These are phyloP conservation scores for Caenorhabditis sp. DNA, from an alignment of 2,888 invertebrate genomes.

Conservation along the genomic window DNA sequence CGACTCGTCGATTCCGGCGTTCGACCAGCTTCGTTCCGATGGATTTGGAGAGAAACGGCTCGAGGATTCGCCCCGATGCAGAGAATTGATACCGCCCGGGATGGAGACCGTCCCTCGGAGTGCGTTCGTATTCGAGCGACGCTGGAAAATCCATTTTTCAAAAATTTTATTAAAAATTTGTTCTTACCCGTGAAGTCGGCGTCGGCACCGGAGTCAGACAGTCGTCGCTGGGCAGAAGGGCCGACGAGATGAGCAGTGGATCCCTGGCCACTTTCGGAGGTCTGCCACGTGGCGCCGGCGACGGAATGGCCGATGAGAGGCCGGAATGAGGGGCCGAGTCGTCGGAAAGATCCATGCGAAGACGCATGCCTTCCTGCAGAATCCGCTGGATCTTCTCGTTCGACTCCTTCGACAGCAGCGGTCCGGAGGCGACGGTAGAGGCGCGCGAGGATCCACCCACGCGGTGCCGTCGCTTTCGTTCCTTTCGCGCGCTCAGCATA, in stretches of 20 bases:
- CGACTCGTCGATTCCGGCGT: constrained; percentile 38
- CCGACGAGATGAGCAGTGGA: constrained; percentile 24
- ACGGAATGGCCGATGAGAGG: constrained; percentile 46
- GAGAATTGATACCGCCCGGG: not conserved
- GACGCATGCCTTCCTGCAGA: constrained; percentile 35
- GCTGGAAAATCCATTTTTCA: constrained; percentile 28
- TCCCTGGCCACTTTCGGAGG: constrained; percentile 41
- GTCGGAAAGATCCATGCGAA: constrained; percentile 41
- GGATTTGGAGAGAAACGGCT: constrained; percentile 54
- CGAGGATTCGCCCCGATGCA: constrained; percentile 37
- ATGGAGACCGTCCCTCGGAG: constrained; percentile 35
- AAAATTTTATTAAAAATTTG: not conserved
- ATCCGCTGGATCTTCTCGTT: constrained; percentile 49
- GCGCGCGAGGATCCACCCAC: constrained; percentile 22
- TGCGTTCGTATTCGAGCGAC: constrained; percentile 42
- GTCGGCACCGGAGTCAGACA: constrained; percentile 21
- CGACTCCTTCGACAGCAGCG: constrained; percentile 37
- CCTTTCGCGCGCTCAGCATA: constrained; percentile 58
- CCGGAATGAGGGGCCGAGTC: constrained; percentile 52
- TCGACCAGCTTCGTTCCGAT: constrained; percentile 62
- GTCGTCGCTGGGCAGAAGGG: constrained; percentile 32
- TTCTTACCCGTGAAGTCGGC: constrained; percentile 18
- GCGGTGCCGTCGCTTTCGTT: constrained; percentile 51
- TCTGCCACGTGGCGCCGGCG: constrained; percentile 55
- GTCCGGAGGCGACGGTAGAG: constrained; percentile 30